phyloP scores from a whole-genome alignment of 2,113 vertebrate species.

The Pycnonotus jocosus region DNA sequence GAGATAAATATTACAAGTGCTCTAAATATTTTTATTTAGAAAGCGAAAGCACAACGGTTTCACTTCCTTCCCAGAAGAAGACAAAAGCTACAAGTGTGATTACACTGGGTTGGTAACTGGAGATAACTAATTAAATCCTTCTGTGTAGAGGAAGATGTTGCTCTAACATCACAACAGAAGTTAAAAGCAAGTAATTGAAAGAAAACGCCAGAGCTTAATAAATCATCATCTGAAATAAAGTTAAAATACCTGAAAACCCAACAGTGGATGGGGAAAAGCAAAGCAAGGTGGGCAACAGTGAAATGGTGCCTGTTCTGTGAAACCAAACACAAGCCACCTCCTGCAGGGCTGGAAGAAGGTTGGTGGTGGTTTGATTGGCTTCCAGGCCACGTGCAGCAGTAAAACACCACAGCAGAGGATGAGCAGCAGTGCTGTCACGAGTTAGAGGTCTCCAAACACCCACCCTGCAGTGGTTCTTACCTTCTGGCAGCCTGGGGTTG shows the following conservation, averaged over 20 bases:
- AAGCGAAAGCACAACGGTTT: not conserved
- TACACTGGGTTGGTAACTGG: not conserved
- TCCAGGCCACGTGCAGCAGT: not conserved
- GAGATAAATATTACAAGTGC: not conserved
- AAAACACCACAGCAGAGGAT: not conserved
- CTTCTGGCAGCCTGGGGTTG: constrained; percentile 60
- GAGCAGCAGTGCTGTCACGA: rapidly evolving
- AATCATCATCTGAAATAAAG: not conserved
- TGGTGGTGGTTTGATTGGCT: not conserved
- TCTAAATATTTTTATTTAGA: constrained; percentile 6
- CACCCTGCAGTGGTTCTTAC: constrained; percentile 65
- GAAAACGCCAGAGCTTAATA: not conserved
- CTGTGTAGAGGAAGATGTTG: not conserved
- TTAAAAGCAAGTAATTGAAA: not conserved
- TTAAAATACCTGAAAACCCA: not conserved
- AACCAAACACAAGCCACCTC: not conserved
- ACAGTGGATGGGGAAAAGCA: not conserved
- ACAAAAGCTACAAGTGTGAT: not conserved
- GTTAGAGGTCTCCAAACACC: not conserved
- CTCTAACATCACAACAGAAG: not conserved
- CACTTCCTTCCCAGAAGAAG: not conserved
- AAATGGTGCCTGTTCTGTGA: not conserved
- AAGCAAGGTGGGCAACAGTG: not conserved
- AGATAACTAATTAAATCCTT: not conserved
- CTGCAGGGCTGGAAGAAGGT: not conserved